These are phyloP conservation scores for Nomada lathburiana DNA, from an alignment of 2,888 invertebrate genomes.

Conservation along the genomic window DNA sequence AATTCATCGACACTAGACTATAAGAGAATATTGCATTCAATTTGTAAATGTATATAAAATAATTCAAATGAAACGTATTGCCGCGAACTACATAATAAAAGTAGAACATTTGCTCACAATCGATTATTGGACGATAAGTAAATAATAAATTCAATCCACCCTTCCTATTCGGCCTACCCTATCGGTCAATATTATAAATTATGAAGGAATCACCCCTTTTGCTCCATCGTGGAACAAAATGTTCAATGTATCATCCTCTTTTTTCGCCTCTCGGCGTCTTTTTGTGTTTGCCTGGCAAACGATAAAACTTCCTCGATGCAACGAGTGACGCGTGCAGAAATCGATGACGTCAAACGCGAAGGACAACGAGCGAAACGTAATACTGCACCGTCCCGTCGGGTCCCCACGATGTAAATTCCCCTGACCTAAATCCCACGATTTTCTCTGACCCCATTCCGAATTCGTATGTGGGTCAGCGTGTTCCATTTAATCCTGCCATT, in stretches of 20 bases:
- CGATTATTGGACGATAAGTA: conserved; percentile 20
- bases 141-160: conserved; percentile 23
- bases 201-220: background rate
- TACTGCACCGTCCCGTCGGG: conserved; percentile 35
- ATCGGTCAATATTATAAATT: background rate
- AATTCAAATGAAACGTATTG: no score
- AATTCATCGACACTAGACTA: background rate
- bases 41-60: no score
- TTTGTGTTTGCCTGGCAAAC: background rate
- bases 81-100: background rate
- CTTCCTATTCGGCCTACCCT: background rate
- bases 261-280: background rate
- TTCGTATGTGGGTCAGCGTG: conserved; percentile 51
- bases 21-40: no score
- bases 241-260: background rate
- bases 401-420: conserved; percentile 52
- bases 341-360: conserved; percentile 50
- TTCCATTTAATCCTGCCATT: conserved; percentile 37
- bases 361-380: conserved; percentile 43
- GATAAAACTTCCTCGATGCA: conserved; percentile 19
- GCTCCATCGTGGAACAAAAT: background rate
- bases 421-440: conserved; percentile 57
- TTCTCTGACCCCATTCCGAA: conserved; percentile 48
- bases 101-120: background rate
- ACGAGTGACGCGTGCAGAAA: conserved; percentile 27